Conservation (phyloP, 2,797 vertebrate species). For the Cossypha dichroa region DNA sequence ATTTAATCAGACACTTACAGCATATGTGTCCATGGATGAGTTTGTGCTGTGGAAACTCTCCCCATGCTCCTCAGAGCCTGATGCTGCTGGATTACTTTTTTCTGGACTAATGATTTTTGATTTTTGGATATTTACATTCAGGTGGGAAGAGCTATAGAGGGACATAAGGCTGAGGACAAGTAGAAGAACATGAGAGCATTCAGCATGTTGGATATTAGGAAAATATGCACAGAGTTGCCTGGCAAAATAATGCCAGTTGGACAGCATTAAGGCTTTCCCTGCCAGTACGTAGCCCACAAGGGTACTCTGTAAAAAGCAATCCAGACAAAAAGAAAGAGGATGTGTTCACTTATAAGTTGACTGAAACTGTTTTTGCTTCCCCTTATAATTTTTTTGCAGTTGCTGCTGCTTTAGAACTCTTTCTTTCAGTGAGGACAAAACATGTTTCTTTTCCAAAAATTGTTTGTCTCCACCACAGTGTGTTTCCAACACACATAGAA, state of each 20-base stretch:
- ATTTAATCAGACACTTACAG: not conserved
- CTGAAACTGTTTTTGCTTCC: not conserved
- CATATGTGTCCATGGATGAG: not conserved
- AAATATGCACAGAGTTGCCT: not conserved
- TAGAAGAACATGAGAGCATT: not conserved
- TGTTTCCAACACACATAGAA: not conserved
- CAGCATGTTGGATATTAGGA: not conserved
- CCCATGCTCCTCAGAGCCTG: not conserved
- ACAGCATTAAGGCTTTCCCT: not conserved
- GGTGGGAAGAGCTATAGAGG: not conserved
- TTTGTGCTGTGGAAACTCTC: not conserved
- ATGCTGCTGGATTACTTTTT: not conserved
- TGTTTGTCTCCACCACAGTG: not conserved
- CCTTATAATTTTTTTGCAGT: not conserved
- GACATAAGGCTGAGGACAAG: not conserved
- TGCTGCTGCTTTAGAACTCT: not conserved
- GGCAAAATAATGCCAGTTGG: not conserved
- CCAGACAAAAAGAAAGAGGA: not conserved
- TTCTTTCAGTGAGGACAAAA: not conserved
- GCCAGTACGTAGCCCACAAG: not conserved
- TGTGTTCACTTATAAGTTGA: not conserved
- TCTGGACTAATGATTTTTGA: not conserved
- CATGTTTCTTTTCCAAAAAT: rapidly evolving
- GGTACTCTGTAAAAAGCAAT: not conserved
- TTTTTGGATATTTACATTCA: not conserved